Evolutionary conservation across 2,113 vertebrate genomes (phyloP), one percentile per base, ranked within the genome.

Genomic region (Harpagus bidentatus): DNA sequence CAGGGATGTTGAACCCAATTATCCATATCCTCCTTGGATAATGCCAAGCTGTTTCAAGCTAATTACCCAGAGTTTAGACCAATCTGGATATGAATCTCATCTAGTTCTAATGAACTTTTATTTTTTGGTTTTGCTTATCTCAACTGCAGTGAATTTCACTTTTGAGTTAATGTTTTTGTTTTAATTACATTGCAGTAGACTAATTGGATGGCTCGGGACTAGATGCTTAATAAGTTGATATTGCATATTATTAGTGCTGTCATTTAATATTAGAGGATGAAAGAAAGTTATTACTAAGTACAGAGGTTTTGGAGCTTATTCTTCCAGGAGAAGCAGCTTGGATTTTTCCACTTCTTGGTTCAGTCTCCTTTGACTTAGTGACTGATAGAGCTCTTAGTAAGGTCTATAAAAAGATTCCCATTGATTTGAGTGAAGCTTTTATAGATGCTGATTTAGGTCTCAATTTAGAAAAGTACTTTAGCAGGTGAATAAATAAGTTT

Each of bases 1-100:
- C 86, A 82, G 96, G 96, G 96, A 97, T 72, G 90, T 96, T 95
- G 97, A 97, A 97, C 94, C 93, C 95, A 97, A 97, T 97, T 98
- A 98, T 82, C 95, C 86, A 71, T 97, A 97, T 95, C 90, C 97
- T 96, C 96, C 82, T 96, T 94, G 94, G 96, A 74, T 96, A 97
- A 95, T 92, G 82, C 95, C 94, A 96, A 92, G 91, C 93, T 98
- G 96, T 96, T 98, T 90, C 88, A 76, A 95, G 95, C 95, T 97
- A 97, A 98, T 97, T 97, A 96, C 69, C 56, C 87, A 83, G 96
- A 96, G 90, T 95, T 97, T 97, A 94, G 95, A 87, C 93, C 96
- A 97, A 82, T 96, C 88, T 96, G 95, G 95, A 70, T 96, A 93
- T 92, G 86, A 94, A 97, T 97, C 96, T 97, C 78, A 66, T 86